Base-by-base conservation (phyloP, 2,797 vertebrate species). In the Poecilia velifera region DNA sequence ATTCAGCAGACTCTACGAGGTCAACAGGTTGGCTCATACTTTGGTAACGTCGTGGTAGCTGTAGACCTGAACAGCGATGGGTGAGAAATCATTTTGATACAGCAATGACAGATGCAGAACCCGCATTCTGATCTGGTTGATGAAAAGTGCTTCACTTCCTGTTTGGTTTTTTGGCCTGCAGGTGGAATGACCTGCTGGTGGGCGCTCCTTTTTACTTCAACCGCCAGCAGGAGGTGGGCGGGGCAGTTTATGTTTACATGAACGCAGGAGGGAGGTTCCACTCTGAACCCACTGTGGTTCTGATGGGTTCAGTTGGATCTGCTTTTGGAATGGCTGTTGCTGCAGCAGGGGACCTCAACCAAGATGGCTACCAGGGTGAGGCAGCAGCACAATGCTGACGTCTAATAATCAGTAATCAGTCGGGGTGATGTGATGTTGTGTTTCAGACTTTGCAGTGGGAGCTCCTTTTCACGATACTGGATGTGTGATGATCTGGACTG, bases 321-420 rank as follows among this genome's bases (percentile, higher is more conserved):
- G 96, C 90, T 0, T 98, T 99, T 0, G 98, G 98, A 18, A 95
- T 98, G 46, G 92, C 97, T 0, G 86, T 98, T 68, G 92, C 94
- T 73, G 95, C 95, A 46, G 91, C 97, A 0, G 98, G 97, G 41
- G 98, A 99, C 84, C 45, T 99, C 71, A 95, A 98, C 92, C 96
- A 98, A 87, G 98, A 99, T 0, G 97, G 97, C 46, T 98, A 98
- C 89, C 96, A 96, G 88, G 98, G 98, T 99, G 89, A 90, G 82
- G 6, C 47, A 1, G 0, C 4, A 2, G 5, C 8, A 1, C 43
- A 31, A 36, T 0, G 2, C 5, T 14, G 28, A 43, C 0, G 2
- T 57, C 47, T 6, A 12, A 31, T 66, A 22, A 36, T 20, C 28
- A 28, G 57, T 49, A 36, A 45, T 68, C 12, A 28, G 45, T 46